Evolutionary conservation across 2,888 invertebrate genomes (phyloP).

Genomic region (Ganaspis brasiliensis): DNA sequence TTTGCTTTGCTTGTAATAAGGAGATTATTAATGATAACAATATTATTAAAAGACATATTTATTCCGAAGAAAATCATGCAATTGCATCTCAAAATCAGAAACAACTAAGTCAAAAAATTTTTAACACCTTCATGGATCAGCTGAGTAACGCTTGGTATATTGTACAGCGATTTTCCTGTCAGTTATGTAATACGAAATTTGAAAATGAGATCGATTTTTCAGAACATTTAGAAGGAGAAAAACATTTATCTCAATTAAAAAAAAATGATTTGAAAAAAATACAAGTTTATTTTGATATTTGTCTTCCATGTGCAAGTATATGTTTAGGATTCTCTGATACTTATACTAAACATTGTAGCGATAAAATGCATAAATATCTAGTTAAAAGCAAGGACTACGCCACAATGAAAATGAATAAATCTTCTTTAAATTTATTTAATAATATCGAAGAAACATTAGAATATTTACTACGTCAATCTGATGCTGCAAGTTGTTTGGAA

Average conservation of each 20-base stretch:
- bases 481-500: slow-evolving; percentile 52
- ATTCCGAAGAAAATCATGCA: slow-evolving; percentile 40
- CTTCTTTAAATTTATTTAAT: slow-evolving; percentile 54
- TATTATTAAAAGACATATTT: slow-evolving; percentile 44
- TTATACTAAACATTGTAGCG: slow-evolving; percentile 62
- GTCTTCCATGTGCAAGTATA: slow-evolving; percentile 67
- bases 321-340: slow-evolving; percentile 62
- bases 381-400: slow-evolving; percentile 62
- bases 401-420: slow-evolving; percentile 54
- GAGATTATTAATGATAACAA: slow-evolving; percentile 45
- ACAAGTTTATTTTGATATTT: slow-evolving; percentile 56
- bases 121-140: slow-evolving; percentile 37
- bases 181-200: slow-evolving; percentile 55
- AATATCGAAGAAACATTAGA: slow-evolving; percentile 56
- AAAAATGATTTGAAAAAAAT: not conserved
- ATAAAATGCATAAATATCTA: slow-evolving; percentile 65
- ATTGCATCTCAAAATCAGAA: slow-evolving; percentile 6
- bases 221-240: slow-evolving; percentile 55
- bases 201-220: slow-evolving; percentile 63
- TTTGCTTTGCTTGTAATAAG: slow-evolving; percentile 52
- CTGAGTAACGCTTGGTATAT: slow-evolving; percentile 62
- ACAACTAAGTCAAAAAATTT: slow-evolving; percentile 1
- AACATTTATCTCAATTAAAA: slow-evolving; percentile 38
- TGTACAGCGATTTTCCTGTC: slow-evolving; percentile 66
- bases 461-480: slow-evolving; percentile 55